Conservation (phyloP, 1,140 invertebrate species). For the Calephelis nemesis region DNA sequence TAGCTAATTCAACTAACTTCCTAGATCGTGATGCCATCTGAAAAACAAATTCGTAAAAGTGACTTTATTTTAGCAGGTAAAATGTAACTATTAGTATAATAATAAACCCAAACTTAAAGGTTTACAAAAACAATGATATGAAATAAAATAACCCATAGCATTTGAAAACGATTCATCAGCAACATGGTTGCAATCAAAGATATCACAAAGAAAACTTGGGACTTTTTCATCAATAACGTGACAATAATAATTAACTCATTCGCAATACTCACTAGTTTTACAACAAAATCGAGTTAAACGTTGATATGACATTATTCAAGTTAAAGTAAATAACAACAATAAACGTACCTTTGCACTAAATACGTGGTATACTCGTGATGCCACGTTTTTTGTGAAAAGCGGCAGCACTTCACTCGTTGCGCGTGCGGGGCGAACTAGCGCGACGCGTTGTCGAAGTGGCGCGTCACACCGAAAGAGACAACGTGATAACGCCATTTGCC, state of each 20-base stretch:
- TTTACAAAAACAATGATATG: constrained; percentile 25
- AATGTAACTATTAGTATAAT: too few relatives aligned
- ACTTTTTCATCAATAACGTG: constrained; percentile 24
- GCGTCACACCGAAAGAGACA: constrained; percentile 24
- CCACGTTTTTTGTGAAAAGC: constrained; percentile 26
- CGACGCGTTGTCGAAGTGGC: constrained; percentile 21
- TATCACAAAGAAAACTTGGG: constrained; percentile 23
- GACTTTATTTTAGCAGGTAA: too few relatives aligned
- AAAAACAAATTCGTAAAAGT: constrained; percentile 23
- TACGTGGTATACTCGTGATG: constrained; percentile 24
- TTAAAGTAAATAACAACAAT: constrained; percentile 23
- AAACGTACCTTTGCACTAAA: constrained; percentile 27
- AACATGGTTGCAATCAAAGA: constrained; percentile 24
- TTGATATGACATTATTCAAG: constrained; percentile 22
- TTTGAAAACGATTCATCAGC: constrained; percentile 24
- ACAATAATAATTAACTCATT: constrained; percentile 22
- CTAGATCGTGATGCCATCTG: constrained; percentile 23
- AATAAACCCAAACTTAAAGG: too few relatives aligned
- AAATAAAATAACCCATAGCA: constrained; percentile 27
- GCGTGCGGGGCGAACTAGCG: constrained; percentile 20
- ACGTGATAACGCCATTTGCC: constrained; percentile 23
- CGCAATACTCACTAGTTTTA: constrained; percentile 21
- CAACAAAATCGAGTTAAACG: constrained; percentile 24
- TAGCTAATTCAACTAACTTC: constrained; percentile 23
- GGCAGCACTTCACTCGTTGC: too few relatives aligned